phyloP scores from a whole-genome alignment of 2,797 vertebrate species.

The Hippoglossus hippoglossus region DNA sequence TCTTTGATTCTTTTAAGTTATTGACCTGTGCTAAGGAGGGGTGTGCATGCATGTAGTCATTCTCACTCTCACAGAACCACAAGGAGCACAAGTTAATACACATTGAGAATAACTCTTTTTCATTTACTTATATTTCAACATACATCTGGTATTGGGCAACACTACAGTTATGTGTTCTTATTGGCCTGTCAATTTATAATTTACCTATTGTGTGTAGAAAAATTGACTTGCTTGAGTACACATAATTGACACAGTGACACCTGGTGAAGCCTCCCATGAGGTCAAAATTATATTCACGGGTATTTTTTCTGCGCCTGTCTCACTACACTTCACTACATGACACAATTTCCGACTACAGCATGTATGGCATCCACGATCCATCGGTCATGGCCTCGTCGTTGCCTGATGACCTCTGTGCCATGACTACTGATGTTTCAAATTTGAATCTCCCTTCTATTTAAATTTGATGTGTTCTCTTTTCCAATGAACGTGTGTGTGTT shows the following conservation, averaged over 20 bases:
- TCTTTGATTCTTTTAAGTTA: not conserved
- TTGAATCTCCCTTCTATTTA: slow-evolving; percentile 56
- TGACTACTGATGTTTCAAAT: slow-evolving; percentile 70
- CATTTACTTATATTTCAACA: not conserved
- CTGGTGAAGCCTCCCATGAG: slow-evolving; percentile 9
- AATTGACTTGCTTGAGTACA: slow-evolving; percentile 1
- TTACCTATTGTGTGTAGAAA: not conserved
- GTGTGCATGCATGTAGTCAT: slow-evolving; percentile 14
- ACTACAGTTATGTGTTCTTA: not conserved
- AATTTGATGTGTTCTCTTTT: slow-evolving; percentile 52
- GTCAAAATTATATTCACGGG: slow-evolving; percentile 9
- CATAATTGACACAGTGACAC: slow-evolving; percentile 10
- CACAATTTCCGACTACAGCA: slow-evolving; percentile 66
- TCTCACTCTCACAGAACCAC: slow-evolving; percentile 3
- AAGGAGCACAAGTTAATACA: not conserved
- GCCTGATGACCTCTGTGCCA: slow-evolving; percentile 69
- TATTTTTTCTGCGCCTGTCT: slow-evolving; percentile 6
- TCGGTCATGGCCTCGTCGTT: slow-evolving; percentile 69
- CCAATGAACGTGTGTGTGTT: not conserved
- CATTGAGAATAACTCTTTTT: not conserved
- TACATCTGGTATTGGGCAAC: not conserved
- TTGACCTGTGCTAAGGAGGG: not conserved
- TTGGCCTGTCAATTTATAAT: not conserved
- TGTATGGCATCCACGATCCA: slow-evolving; percentile 63
- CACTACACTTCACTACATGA: slow-evolving; percentile 36